Evolutionary conservation across 23 tunicate species (phyloP), one percentile per base, ranked within the genome.

Genomic region (Aplidium turbinatum): DNA sequence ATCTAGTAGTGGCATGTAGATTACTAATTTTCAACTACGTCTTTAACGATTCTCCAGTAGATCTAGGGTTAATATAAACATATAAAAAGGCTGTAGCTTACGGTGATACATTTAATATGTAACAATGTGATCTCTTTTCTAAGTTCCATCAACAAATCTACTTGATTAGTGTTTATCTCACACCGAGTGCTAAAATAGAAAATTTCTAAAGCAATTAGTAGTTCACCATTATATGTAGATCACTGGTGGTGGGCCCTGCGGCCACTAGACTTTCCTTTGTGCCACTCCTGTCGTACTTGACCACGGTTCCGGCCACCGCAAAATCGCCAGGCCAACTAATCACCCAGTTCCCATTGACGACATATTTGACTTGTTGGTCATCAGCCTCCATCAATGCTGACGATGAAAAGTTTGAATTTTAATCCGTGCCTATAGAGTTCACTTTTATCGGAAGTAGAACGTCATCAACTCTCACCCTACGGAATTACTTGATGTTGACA

Each of bases 301-400:
- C 63, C 0, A 35, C 34, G 25, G 86, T 81, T 64, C 95, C 95
- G 26, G 78, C 86, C 4, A 87, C 76, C 23, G 71, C 50, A 39
- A 73, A 68, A 33, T 72, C 67, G 24, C 86, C 85, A 0, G 95
- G 79, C 82, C 82, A 74, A 19, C 72, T 57, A 13, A 87, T 75
- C 39, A 87, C 70, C 82, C 80, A 79, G 63, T 87, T 73, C 34
- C 86, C 95, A 29, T 87, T 87, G 45, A 87, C 21, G 5, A 87
- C 72, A 64, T 87, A 85, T 18, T 68, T 53, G 30, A 55, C 83
- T n/a, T n/a, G 72, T 0, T 58, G 26, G 25, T 58, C 73, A 3
- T 62, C 67, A 2, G 78, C 87, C 51, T 82, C 87, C 80, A 82
- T 73, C 50, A 82, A 33, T 11, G 81, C 87, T 82, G n/a, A n/a